Evolutionary conservation across 2,113 vertebrate species (phyloP).

Genomic region (Origma solitaria): DNA sequence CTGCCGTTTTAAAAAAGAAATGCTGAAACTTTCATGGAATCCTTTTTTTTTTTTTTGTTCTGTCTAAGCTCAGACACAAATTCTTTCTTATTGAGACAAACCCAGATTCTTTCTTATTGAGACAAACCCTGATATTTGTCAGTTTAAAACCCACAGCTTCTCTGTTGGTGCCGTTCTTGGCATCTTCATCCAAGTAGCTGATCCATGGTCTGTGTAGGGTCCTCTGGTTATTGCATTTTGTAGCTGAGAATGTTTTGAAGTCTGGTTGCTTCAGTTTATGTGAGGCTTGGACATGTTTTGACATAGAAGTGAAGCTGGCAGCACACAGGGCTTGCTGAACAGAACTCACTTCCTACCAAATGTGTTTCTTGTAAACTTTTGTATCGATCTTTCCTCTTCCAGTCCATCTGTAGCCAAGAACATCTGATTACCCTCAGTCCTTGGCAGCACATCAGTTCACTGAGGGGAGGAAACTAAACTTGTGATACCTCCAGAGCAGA

Average conservation of each 20-base stretch:
- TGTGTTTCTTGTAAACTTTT: neutral
- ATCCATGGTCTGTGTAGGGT: neutral
- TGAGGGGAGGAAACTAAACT: neutral
- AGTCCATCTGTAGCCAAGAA: neutral
- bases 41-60: neutral
- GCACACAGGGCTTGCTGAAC: neutral
- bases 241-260: neutral
- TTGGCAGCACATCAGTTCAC: neutral
- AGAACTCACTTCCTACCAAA: neutral
- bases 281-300: neutral
- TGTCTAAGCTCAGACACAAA: neutral
- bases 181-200: neutral
- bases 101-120: neutral
- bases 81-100: neutral
- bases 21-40: neutral
- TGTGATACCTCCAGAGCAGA: neutral
- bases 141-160: neutral
- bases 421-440: neutral
- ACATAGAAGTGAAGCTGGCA: neutral
- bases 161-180: neutral
- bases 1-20: neutral
- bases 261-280: neutral
- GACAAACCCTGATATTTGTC: neutral
- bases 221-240: neutral
- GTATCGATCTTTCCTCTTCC: neutral